phyloP scores from a whole-genome alignment of 2,113 vertebrate species.

The Phalacrocorax brasilianus region DNA sequence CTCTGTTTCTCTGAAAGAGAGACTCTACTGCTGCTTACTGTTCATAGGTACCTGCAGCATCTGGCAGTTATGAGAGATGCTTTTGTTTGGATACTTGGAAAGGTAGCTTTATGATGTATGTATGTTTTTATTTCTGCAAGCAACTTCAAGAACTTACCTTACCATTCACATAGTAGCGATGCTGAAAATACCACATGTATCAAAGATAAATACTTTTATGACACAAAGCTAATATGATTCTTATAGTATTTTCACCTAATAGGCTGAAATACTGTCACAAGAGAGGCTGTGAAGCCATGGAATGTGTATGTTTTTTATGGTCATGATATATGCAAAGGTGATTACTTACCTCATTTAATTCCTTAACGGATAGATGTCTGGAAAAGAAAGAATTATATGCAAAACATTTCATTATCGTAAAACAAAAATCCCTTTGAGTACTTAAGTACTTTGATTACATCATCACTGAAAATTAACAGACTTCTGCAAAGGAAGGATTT shows the following conservation, averaged over 20 bases:
- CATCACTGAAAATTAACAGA: neutral
- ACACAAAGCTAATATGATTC: neutral
- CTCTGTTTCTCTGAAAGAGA: neutral
- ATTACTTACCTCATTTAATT: slow-evolving; percentile 49
- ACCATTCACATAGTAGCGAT: neutral
- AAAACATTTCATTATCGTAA: neutral
- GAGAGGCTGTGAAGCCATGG: neutral
- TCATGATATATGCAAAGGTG: neutral
- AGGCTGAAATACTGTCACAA: neutral
- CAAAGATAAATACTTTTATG: neutral
- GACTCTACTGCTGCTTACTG: neutral
- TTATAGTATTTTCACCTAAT: neutral
- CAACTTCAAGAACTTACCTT: neutral
- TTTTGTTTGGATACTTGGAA: neutral
- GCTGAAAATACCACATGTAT: neutral
- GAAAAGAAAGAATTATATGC: slow-evolving; percentile 9
- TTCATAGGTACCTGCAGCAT: neutral
- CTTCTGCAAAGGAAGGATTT: neutral
- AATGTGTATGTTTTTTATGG: neutral
- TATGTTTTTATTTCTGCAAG: neutral
- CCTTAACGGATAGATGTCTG: slow-evolving; percentile 15
- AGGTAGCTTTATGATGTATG: neutral
- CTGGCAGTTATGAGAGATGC: neutral
- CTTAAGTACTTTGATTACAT: slow-evolving; percentile 7
- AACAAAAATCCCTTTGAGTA: neutral